A percentile compares a stretch with the other conserved stretches of the same genome.
phyloP scores from a whole-genome alignment of 2,797 vertebrate species.

The Helarctos malayanus region DNA sequence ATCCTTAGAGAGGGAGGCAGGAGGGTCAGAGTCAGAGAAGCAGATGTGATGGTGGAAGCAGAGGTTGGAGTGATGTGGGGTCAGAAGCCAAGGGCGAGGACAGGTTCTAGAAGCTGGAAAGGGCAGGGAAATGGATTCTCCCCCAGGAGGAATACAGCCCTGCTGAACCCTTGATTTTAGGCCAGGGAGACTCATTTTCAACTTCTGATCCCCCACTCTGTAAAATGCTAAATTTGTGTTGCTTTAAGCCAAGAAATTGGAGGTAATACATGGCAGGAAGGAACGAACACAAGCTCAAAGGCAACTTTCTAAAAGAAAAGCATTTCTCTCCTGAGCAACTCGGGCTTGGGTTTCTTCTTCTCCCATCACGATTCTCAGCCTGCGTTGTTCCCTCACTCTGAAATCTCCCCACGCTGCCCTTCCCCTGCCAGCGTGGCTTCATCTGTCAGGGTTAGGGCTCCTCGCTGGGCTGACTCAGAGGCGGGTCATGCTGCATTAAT shows the following conservation, averaged over 20 bases:
- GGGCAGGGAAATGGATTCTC: neutral
- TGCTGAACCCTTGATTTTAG: neutral
- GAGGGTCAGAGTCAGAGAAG: neutral
- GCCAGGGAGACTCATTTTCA: neutral
- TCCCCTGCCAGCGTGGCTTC: neutral
- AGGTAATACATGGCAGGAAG: neutral
- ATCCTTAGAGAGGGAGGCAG: neutral
- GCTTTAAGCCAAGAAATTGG: neutral
- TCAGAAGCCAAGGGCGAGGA: neutral
- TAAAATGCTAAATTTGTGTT: neutral
- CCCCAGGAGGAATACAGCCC: neutral
- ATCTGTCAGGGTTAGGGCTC: slow-evolving; percentile 47
- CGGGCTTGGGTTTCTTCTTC: neutral
- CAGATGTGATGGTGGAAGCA: neutral
- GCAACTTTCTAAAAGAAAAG: slow-evolving; percentile 43
- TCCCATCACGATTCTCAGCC: neutral
- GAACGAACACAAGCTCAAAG: neutral
- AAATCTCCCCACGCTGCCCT: neutral
- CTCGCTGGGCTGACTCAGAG: slow-evolving; percentile 45
- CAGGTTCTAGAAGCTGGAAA: neutral
- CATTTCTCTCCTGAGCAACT: neutral
- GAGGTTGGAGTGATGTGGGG: fast-evolving
- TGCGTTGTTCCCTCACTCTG: fast-evolving
- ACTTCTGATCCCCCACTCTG: neutral
- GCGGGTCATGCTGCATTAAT: neutral